phyloP scores from a whole-genome alignment of 1,140 invertebrate genomes.

The Monomorium pharaonis region DNA sequence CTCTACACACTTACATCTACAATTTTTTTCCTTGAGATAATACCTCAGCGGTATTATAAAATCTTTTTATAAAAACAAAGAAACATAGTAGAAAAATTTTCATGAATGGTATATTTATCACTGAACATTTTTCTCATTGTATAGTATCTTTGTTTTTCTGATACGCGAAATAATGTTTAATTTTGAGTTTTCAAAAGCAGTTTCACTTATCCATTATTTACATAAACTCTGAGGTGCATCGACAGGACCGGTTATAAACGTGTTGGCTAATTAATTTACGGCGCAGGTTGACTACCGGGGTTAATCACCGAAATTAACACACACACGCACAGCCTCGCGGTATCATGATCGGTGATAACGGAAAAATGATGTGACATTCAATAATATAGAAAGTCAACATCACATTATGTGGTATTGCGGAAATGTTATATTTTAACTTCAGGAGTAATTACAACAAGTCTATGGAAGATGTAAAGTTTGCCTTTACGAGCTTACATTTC shows the following conservation, averaged over 20 bases:
- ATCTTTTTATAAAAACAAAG: slow-evolving; percentile 41
- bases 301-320: slow-evolving; percentile 60
- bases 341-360: slow-evolving; percentile 57
- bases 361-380: slow-evolving; percentile 47
- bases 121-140: neutral
- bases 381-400: slow-evolving; percentile 32
- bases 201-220: neutral
- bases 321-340: slow-evolving; percentile 15
- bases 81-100: neutral
- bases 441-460: slow-evolving; percentile 69
- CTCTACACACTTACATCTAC: neutral
- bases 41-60: slow-evolving; percentile 26
- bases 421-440: slow-evolving; percentile 35
- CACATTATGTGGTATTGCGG: neutral
- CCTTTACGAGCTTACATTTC: slow-evolving; percentile 76
- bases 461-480: slow-evolving; percentile 72
- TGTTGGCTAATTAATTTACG: slow-evolving; percentile 70
- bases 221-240: neutral
- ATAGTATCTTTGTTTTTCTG: neutral
- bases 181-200: neutral
- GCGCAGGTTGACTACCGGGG: slow-evolving; percentile 18
- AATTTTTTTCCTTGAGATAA: slow-evolving; percentile 39
- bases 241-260: slow-evolving; percentile 31
- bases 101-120: neutral
- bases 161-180: neutral